Conservation (phyloP, 2,888 invertebrate genomes). For the Liopterus haemorrhoidalis region DNA sequence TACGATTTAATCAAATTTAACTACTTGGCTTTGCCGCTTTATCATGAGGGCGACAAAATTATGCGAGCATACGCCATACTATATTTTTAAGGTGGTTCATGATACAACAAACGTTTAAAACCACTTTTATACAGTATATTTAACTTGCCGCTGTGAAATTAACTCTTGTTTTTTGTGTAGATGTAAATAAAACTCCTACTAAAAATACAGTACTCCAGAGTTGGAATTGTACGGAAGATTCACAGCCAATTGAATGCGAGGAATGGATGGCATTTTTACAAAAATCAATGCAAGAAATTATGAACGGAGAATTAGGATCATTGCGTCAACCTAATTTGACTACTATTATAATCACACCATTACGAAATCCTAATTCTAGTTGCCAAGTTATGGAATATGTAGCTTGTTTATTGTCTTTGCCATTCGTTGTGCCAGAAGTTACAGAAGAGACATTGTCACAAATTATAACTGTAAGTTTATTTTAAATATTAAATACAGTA, state of each 20-base stretch:
- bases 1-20: too few species aligned
- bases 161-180: constrained; percentile 5
- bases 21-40: too few species aligned
- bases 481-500: constrained; percentile 10
- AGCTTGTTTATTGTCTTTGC: constrained; percentile 57
- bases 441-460: constrained; percentile 44
- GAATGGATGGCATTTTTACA: constrained; percentile 83
- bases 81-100: too few species aligned
- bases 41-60: too few species aligned
- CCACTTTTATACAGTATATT: not conserved
- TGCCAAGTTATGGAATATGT: constrained; percentile 59
- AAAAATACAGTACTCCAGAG: constrained; percentile 19
- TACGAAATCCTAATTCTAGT: constrained; percentile 58
- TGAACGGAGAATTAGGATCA: constrained; percentile 72
- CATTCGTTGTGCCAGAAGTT: constrained; percentile 53
- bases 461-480: constrained; percentile 46
- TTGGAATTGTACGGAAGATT: constrained; percentile 46
- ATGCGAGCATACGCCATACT: too few species aligned
- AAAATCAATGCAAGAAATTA: constrained; percentile 73
- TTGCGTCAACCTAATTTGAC: constrained; percentile 65
- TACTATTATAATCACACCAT: constrained; percentile 51
- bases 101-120: too few species aligned
- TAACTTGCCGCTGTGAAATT: not conserved
- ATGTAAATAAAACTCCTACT: constrained; percentile 18
- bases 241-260: constrained; percentile 70